phyloP scores from a whole-genome alignment of 2,888 invertebrate species.

The Tenodera sinensis region DNA sequence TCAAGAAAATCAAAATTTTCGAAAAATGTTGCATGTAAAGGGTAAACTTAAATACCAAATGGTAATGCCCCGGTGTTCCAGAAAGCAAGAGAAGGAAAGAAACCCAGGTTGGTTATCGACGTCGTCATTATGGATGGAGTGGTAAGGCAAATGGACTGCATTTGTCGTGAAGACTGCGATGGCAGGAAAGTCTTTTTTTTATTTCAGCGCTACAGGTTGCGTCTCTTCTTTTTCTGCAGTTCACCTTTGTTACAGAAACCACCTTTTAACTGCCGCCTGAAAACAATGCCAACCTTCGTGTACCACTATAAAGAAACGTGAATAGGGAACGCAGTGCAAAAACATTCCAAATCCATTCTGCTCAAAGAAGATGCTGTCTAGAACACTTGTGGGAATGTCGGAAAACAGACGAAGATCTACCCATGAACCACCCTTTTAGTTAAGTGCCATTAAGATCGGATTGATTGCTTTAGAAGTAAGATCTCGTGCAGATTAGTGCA shows the following conservation, averaged over 20 bases:
- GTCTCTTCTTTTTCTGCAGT: not conserved
- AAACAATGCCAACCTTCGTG: not conserved
- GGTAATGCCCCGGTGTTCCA: not conserved
- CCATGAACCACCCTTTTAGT: no score
- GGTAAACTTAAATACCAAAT: no score
- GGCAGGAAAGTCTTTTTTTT: not conserved
- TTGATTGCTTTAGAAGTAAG: no score
- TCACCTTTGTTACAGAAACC: not conserved
- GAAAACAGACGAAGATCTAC: no score
- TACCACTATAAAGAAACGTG: not conserved
- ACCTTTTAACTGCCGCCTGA: not conserved
- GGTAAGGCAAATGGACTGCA: not conserved
- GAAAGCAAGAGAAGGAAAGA: not conserved
- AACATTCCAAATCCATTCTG: not conserved
- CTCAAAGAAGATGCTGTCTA: no score
- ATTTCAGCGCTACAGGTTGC: not conserved
- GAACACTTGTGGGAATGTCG: no score
- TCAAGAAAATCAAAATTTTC: no score
- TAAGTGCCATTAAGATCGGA: no score
- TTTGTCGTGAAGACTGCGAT: not conserved
- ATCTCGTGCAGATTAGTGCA: no score
- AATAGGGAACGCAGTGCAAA: not conserved
- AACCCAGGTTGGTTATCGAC: not conserved
- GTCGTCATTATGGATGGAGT: not conserved
- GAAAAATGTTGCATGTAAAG: no score